A percentile compares a stretch with the other conserved stretches of the same genome.
phyloP scores from a whole-genome alignment of 2,797 vertebrate species.

The Lepilemur ruficaudatus region DNA sequence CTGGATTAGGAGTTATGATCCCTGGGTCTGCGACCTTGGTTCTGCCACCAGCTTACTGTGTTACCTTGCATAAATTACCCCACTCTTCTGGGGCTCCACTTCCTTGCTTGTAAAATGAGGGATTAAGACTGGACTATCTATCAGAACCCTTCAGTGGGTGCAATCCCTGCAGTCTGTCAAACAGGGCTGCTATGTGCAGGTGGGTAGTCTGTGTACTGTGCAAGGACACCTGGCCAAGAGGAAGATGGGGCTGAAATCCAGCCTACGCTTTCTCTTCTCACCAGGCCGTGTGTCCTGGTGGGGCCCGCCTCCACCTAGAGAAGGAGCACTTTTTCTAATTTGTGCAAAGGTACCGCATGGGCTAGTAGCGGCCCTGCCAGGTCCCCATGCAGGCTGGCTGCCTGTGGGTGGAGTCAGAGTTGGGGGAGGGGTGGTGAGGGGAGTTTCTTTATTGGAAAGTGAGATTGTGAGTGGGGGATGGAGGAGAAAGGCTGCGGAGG shows the following conservation, averaged over 20 bases:
- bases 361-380: neutral
- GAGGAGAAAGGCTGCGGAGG: neutral
- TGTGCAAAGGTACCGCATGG: accelerated
- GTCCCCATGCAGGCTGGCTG: neutral
- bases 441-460: neutral
- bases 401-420: neutral
- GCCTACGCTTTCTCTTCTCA: neutral
- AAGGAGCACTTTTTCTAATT: neutral
- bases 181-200: no score
- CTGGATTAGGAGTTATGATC: neutral
- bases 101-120: slow-evolving; percentile 25
- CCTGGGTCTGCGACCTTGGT: neutral
- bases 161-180: neutral
- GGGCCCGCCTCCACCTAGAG: neutral
- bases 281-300: accelerated
- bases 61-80: neutral
- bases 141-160: neutral
- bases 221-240: neutral
- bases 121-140: neutral
- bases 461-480: neutral
- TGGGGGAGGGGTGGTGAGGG: neutral
- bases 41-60: neutral
- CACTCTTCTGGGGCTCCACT: neutral
- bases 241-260: neutral
- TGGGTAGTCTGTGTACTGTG: neutral